These are phyloP conservation scores for Trachurus trachurus DNA, from an alignment of 2,797 vertebrate genomes.

Conservation along the genomic window DNA sequence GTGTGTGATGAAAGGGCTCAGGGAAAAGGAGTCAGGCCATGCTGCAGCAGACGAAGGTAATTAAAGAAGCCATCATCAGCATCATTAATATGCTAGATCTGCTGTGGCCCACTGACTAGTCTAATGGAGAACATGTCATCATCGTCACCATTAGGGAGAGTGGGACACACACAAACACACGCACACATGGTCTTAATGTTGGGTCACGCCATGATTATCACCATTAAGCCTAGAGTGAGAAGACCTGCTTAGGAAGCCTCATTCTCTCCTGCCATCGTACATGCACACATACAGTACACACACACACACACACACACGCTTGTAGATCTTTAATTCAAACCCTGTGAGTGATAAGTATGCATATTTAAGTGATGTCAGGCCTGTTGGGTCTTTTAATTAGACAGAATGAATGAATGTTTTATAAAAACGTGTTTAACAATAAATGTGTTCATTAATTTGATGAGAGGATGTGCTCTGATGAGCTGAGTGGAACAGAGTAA, in stretches of 20 bases:
- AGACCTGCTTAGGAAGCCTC: slow-evolving; percentile 79
- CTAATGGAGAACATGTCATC: slow-evolving; percentile 87
- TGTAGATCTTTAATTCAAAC: slow-evolving; percentile 87
- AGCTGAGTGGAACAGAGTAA: slow-evolving; percentile 81
- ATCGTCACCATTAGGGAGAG: slow-evolving; percentile 83
- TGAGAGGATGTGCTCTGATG: slow-evolving; percentile 83
- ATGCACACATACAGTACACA: slow-evolving; percentile 43
- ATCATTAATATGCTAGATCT: slow-evolving; percentile 87
- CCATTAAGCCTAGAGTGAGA: slow-evolving; percentile 83
- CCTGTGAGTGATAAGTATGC: slow-evolving; percentile 87
- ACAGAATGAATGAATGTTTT: slow-evolving; percentile 87
- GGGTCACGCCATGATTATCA: slow-evolving; percentile 85
- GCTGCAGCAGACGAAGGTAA: slow-evolving; percentile 81
- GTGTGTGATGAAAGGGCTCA: slow-evolving; percentile 76
- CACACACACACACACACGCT: slow-evolving; percentile 38
- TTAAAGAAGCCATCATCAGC: slow-evolving; percentile 87
- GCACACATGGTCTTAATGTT: slow-evolving; percentile 80
- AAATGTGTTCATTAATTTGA: slow-evolving; percentile 88
- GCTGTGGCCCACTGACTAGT: slow-evolving; percentile 84
- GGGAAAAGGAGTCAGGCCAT: slow-evolving; percentile 72
- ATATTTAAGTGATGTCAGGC: slow-evolving; percentile 88
- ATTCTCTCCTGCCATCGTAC: slow-evolving; percentile 64
- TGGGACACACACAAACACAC: slow-evolving; percentile 75
- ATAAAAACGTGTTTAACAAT: slow-evolving; percentile 88
- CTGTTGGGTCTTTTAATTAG: slow-evolving; percentile 88